Evolutionary conservation across 2,797 vertebrate species (phyloP), one percentile per base, ranked within the genome.

Genomic region (Labeo calbasu): DNA sequence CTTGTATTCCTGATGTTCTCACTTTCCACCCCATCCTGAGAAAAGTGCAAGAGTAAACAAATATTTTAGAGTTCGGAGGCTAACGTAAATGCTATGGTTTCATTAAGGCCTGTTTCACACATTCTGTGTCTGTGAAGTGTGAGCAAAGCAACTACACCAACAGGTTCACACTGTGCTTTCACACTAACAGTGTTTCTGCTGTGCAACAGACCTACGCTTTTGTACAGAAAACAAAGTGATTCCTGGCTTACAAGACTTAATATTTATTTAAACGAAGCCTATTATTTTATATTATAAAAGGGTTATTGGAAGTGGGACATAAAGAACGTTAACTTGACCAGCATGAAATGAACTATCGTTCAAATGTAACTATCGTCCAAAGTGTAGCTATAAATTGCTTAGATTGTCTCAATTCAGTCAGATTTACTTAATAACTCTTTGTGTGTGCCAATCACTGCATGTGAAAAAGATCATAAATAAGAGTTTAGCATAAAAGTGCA

Each of bases 1-100:
- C 88, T 91, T 0, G 85, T 92, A 89, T 95, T 95, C 81, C 91
- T 90, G 78, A 83, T 86, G 87, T 95, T 95, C 85, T 93, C 92
- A 43, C 87, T 91, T 71, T 93, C 93, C 86, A 95, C 88, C 13
- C 92, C 93, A 1, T 94, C 92, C 95, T 95, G 72, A 32, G 6
- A 50, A 70, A 69, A 11, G 50, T 43, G 3, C 48, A 12, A 15
- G 9, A 57, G 55, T 61, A 25, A 80, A 69, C 69, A 43, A 21
- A 19, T 2, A 66, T 15, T 68, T 15, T 2, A 28, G 28, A 66
- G 17, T 15, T 79, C 1, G 4, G 46, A 51, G 43, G 12, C 3
- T 50, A 68, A 68, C 3, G 2, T 79, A 51, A 71, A 70, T 25
- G 43, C 17, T 61, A 78, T 57, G 43, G 2, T 32, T 57, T 59